Conservation (phyloP, 1,140 invertebrate species). For the Araneus ventricosus region DNA sequence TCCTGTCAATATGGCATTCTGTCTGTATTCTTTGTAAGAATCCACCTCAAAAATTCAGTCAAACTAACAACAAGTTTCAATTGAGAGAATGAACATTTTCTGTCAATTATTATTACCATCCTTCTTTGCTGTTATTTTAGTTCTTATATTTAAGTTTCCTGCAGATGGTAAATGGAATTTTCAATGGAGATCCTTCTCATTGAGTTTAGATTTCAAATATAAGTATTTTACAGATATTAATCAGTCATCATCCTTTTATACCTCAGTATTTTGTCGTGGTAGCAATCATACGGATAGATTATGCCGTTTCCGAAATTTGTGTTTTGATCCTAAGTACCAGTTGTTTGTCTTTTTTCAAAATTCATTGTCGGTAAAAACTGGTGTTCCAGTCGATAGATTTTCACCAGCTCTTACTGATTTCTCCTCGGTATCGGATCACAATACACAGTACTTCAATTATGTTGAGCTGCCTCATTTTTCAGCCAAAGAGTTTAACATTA, state of each 20-base stretch:
- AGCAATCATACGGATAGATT: slow-evolving; percentile 76
- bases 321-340: slow-evolving; percentile 78
- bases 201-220: neutral
- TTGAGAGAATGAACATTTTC: neutral
- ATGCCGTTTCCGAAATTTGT: slow-evolving; percentile 80
- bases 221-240: neutral
- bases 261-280: slow-evolving; percentile 78
- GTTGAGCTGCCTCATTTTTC: slow-evolving; percentile 77
- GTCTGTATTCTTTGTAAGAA: too few species aligned
- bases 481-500: slow-evolving; percentile 48
- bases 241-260: slow-evolving; percentile 62
- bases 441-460: slow-evolving; percentile 78
- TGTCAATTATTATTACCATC: neutral
- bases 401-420: slow-evolving; percentile 78
- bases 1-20: too few species aligned
- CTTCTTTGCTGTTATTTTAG: neutral
- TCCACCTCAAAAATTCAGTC: too few species aligned
- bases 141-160: neutral
- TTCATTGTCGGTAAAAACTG: slow-evolving; percentile 76
- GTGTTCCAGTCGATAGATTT: slow-evolving; percentile 76
- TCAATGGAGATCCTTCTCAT: neutral
- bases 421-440: slow-evolving; percentile 80
- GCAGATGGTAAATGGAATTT: neutral
- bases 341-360: slow-evolving; percentile 79
- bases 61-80: neutral